A percentile compares a stretch with the other conserved stretches of the same genome.
These are phyloP conservation scores for Gyps fulvus DNA, from an alignment of 2,113 vertebrate genomes.

Conservation along the genomic window DNA sequence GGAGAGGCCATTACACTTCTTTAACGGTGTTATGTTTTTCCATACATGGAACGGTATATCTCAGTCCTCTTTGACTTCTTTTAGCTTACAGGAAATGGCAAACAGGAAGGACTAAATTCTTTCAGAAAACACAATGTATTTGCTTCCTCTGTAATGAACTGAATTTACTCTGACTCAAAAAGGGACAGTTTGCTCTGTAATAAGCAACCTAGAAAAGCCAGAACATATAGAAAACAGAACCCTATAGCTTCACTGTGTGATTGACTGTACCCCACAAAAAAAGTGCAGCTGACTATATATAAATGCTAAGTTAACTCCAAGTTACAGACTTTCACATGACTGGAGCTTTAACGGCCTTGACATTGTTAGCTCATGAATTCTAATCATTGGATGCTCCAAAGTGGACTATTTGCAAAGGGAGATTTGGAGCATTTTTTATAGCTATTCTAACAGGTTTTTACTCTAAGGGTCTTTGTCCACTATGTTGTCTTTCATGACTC, in stretches of 20 bases:
- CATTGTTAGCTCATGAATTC: not conserved
- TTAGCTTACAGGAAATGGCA: conserved; percentile 24
- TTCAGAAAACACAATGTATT: conserved; percentile 39
- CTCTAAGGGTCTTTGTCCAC: not conserved
- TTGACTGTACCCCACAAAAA: not conserved
- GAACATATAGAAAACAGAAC: not conserved
- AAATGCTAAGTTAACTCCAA: not conserved
- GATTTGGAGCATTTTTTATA: not conserved
- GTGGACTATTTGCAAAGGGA: not conserved
- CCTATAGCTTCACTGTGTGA: not conserved
- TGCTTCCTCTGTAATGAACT: not conserved
- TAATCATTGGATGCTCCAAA: not conserved
- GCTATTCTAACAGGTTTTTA: not conserved
- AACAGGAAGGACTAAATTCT: conserved; percentile 32
- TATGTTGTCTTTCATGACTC: not conserved
- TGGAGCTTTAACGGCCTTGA: not conserved
- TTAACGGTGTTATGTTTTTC: not conserved
- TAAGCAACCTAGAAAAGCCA: not conserved
- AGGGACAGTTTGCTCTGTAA: not conserved
- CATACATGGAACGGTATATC: not conserved
- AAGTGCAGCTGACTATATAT: not conserved
- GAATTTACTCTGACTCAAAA: not conserved
- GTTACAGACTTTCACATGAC: not conserved
- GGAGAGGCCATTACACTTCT: not conserved
- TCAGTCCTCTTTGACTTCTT: not conserved